Conservation (phyloP, 2,888 invertebrate species). For the Amblyteles armatorius region DNA sequence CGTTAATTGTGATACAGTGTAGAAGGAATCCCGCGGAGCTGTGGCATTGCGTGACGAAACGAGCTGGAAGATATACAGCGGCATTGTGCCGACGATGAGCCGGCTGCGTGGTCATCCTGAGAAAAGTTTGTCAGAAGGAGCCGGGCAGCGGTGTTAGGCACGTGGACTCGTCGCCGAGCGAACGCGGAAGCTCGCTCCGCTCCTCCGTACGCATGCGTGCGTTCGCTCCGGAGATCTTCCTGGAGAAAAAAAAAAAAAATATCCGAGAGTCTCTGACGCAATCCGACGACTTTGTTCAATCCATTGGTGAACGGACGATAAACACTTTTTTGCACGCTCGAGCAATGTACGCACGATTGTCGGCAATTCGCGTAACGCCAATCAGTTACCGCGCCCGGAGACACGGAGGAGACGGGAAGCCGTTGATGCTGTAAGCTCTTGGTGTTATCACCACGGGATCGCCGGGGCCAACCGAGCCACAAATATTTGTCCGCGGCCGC, state of each 20-base stretch:
- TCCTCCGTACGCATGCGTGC: conserved; percentile 9
- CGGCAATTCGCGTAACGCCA: conserved; percentile 52
- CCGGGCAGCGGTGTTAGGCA: neutral
- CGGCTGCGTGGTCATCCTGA: neutral
- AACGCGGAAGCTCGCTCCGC: conserved; percentile 27
- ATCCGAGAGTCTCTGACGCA: conserved; percentile 55
- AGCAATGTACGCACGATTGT: conserved; percentile 42
- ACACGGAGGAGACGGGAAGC: conserved; percentile 25
- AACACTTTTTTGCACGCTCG: conserved; percentile 58
- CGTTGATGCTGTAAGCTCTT: conserved; percentile 1
- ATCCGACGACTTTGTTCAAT: conserved; percentile 66
- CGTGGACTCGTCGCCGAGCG: conserved; percentile 10
- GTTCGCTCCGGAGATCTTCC: neutral
- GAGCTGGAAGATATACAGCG: neutral
- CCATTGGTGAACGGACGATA: conserved; percentile 66
- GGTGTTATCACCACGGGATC: conserved; percentile 1
- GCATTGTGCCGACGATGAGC: conserved; percentile 9
- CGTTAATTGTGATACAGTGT: conserved; percentile 48
- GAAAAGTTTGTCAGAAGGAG: conserved; percentile 5
- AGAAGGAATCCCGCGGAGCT: conserved; percentile 30
- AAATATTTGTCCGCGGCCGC: conserved; percentile 65
- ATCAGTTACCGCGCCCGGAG: conserved; percentile 46
- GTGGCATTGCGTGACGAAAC: conserved; percentile 15
- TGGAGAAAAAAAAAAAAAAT: neutral
- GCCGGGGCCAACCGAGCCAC: conserved; percentile 22